Conservation (phyloP, 1,140 invertebrate genomes). For the Ceratitis capitata region DNA sequence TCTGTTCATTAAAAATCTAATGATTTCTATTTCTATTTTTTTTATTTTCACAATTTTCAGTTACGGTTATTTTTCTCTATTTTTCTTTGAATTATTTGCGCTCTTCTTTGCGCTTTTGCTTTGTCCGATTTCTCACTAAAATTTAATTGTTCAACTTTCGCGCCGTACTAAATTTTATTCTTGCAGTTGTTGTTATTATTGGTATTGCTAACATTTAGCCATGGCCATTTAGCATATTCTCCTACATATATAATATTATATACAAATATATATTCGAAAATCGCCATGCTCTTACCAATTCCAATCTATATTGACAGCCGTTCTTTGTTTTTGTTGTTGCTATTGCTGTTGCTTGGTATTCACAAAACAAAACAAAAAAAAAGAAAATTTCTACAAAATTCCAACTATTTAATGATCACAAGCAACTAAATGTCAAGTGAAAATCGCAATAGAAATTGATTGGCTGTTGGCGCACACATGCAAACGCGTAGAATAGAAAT, state of each 20-base stretch:
- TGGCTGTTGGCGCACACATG: neutral
- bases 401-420: constrained; percentile 1
- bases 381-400: neutral
- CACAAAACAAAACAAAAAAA: too few relatives aligned
- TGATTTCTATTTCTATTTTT: neutral
- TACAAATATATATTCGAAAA: neutral
- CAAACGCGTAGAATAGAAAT: neutral
- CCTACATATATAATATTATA: neutral
- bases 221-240: neutral
- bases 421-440: constrained; percentile 24
- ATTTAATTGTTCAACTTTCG: constrained; percentile 10
- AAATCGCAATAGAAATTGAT: neutral
- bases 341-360: neutral
- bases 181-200: neutral
- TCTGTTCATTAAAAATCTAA: too few relatives aligned
- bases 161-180: neutral
- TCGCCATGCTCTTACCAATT: too few relatives aligned
- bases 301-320: too few relatives aligned
- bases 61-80: neutral
- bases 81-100: neutral
- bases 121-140: neutral
- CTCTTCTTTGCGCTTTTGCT: neutral
- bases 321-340: too few relatives aligned
- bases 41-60: neutral
- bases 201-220: neutral